Conservation (phyloP, 2,113 vertebrate species). For the Gobiocypris rarus region DNA sequence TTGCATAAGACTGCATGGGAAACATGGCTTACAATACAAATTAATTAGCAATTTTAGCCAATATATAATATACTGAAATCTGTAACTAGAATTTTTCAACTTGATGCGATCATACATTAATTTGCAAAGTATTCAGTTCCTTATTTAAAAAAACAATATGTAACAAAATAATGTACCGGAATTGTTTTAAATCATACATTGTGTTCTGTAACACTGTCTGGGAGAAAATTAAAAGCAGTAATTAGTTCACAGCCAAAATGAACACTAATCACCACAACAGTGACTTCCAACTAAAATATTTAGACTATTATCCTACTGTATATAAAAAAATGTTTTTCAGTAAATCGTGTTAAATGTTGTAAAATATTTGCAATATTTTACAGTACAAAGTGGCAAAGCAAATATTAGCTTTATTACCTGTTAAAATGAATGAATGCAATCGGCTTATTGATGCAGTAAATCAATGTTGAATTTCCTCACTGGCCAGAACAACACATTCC, state of each 20-base stretch:
- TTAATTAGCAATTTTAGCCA: background rate
- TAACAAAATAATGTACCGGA: background rate
- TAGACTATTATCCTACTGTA: background rate
- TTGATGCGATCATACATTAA: background rate
- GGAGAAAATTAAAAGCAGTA: background rate
- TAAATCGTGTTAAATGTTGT: background rate
- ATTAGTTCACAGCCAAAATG: background rate
- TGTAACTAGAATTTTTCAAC: background rate
- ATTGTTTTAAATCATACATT: background rate
- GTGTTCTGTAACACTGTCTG: background rate
- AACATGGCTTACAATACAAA: background rate
- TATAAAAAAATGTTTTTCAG: background rate
- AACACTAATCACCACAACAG: background rate
- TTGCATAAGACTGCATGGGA: background rate
- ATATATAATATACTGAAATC: background rate
- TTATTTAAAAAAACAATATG: background rate
- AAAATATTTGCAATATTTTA: background rate
- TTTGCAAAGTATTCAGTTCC: background rate
- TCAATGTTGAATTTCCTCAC: slow-evolving; percentile 30
- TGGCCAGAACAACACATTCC: background rate
- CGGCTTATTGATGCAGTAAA: slow-evolving; percentile 3
- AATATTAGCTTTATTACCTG: slow-evolving; percentile 15
- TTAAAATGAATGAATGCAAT: slow-evolving; percentile 14
- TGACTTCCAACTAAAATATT: background rate
- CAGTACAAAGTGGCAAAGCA: background rate